phyloP scores from a whole-genome alignment of 2,888 invertebrate species.

The Arenicola marina region DNA sequence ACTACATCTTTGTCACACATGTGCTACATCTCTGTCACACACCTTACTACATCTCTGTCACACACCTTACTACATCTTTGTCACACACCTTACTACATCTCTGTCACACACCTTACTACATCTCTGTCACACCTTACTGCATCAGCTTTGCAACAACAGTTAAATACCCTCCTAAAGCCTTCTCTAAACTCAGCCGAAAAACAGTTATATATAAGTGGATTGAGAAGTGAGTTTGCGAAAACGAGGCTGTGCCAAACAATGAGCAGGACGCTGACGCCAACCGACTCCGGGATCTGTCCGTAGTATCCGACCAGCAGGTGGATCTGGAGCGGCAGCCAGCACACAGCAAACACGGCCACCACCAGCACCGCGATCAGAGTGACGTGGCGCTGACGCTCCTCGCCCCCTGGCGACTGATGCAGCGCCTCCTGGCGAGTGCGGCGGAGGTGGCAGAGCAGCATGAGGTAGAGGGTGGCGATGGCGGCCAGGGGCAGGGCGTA shows the following conservation, averaged over 20 bases:
- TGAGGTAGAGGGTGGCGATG: slow-evolving; percentile 84
- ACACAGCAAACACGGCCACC: no score
- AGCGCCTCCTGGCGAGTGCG: background rate
- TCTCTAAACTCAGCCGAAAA: background rate
- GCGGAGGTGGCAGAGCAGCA: slow-evolving; percentile 77
- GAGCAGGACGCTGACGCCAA: background rate
- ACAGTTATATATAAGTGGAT: background rate
- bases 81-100: no score
- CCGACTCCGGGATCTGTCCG: background rate
- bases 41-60: no score
- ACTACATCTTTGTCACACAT: no score
- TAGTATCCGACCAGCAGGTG: background rate
- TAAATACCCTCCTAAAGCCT: background rate
- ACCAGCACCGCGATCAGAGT: slow-evolving; percentile 62
- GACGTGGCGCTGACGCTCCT: slow-evolving; percentile 66
- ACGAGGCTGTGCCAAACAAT: background rate
- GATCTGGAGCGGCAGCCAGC: no score
- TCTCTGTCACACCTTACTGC: no score
- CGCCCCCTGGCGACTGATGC: background rate
- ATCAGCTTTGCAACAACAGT: no score
- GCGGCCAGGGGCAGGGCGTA: slow-evolving; percentile 85
- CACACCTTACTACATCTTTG: no score
- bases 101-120: no score
- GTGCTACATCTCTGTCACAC: no score
- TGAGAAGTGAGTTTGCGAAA: background rate